Conservation (phyloP, 1,140 invertebrate species). For the Ips nitidus region DNA sequence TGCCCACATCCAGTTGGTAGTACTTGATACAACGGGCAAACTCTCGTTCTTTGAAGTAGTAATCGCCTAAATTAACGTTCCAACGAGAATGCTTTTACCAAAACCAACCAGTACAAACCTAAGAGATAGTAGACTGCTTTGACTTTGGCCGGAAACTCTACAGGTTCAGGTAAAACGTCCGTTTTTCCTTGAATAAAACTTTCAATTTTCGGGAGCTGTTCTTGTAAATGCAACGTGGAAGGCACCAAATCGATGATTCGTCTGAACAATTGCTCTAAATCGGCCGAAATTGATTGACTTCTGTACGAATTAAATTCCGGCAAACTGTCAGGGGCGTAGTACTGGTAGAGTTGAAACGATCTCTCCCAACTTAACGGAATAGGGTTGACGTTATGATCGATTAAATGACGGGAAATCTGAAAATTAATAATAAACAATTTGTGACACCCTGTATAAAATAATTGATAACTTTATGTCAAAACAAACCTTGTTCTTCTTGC, state of each 20-base stretch:
- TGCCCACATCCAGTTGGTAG: constrained; percentile 80
- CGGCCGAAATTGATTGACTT: constrained; percentile 69
- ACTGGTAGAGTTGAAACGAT: constrained; percentile 78
- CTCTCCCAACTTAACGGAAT: constrained; percentile 77
- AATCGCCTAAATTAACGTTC: constrained; percentile 65
- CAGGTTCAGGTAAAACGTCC: constrained; percentile 55
- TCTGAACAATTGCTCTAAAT: constrained; percentile 76
- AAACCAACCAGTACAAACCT: constrained; percentile 47
- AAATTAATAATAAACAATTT: constrained; percentile 13
- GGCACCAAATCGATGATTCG: constrained; percentile 76
- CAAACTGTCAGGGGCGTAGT: constrained; percentile 76
- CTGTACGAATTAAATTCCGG: constrained; percentile 83
- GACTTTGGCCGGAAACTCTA: constrained; percentile 48
- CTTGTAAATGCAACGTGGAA: constrained; percentile 62
- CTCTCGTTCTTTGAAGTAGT: constrained; percentile 86
- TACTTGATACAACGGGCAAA: constrained; percentile 70
- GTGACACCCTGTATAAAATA: background rate
- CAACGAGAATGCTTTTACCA: background rate
- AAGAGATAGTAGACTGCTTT: constrained; percentile 82
- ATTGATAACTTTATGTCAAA: background rate
- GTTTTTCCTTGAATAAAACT: constrained; percentile 66
- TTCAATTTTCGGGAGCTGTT: constrained; percentile 61
- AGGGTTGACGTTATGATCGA: constrained; percentile 75
- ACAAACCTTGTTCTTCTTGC: constrained; percentile 64
- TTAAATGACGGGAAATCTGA: constrained; percentile 63